Percentiles rank a stretch among this genome's conserved stretches.
These are phyloP conservation scores for Schizaphis graminum DNA, from an alignment of 2,888 invertebrate species.

Conservation along the genomic window DNA sequence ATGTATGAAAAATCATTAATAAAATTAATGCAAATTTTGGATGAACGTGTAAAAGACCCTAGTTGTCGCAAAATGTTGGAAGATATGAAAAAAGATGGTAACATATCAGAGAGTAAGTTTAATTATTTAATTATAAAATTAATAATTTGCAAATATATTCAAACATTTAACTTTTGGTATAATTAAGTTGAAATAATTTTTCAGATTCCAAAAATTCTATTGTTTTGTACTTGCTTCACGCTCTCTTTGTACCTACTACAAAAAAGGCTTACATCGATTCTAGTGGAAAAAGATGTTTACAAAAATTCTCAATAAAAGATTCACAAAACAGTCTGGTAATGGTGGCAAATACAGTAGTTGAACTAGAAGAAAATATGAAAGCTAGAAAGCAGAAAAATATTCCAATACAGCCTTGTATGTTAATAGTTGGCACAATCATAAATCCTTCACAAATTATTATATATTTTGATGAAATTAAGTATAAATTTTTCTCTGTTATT, in stretches of 20 bases:
- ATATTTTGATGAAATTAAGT: not conserved
- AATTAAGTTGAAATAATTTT: too few relatives aligned
- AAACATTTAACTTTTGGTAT: too few relatives aligned
- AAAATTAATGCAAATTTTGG: conserved; percentile 10
- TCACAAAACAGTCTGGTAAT: not conserved
- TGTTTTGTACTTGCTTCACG: too few relatives aligned
- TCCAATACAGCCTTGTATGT: not conserved
- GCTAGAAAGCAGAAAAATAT: not conserved
- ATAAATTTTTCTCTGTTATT: not conserved
- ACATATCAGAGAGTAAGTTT: not conserved
- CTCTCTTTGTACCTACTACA: not conserved
- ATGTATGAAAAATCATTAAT: not conserved
- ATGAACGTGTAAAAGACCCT: conserved; percentile 9
- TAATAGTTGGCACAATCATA: not conserved
- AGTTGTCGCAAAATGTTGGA: not conserved
- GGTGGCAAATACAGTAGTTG: not conserved
- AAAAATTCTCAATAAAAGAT: conserved; percentile 6
- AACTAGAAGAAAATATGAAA: not conserved
- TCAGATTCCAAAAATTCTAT: too few relatives aligned
- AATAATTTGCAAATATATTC: too few relatives aligned
- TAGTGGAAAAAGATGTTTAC: conserved; percentile 13
- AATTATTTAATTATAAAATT: too few relatives aligned
- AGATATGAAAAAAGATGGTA: not conserved
- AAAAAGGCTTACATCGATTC: not conserved
- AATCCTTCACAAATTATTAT: conserved; percentile 1